These are phyloP conservation scores for Onychostruthus taczanowskii DNA, from an alignment of 2,113 vertebrate genomes.

Conservation along the genomic window DNA sequence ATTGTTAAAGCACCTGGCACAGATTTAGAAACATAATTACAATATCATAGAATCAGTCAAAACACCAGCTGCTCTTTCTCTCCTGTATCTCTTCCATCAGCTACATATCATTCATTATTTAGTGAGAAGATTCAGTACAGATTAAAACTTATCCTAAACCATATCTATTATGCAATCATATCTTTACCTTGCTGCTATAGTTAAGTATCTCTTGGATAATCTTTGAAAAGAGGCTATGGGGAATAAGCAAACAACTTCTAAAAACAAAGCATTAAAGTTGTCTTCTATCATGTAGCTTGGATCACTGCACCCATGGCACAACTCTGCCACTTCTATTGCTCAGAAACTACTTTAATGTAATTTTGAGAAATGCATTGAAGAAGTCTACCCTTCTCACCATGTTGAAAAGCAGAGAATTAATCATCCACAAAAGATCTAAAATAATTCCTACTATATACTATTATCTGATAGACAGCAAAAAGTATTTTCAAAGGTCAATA, in stretches of 20 bases:
- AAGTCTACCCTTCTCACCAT: background rate
- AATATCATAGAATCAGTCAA: constrained; percentile 31
- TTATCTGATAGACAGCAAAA: background rate
- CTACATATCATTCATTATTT: constrained; percentile 17
- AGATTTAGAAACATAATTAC: constrained; percentile 20
- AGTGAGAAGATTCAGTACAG: constrained; percentile 16
- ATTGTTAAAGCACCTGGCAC: constrained; percentile 19
- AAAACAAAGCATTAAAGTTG: background rate
- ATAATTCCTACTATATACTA: background rate
- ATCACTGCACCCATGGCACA: background rate
- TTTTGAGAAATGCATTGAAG: background rate
- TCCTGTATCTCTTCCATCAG: constrained; percentile 29
- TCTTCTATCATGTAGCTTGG: background rate
- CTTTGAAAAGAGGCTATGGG: background rate
- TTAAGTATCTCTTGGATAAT: background rate
- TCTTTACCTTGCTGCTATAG: background rate
- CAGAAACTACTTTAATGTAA: background rate
- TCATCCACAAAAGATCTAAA: background rate
- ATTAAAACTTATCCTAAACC: constrained; percentile 29
- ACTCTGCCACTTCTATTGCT: background rate
- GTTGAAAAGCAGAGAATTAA: background rate
- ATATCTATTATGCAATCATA: constrained; percentile 4
- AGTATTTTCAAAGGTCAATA: constrained; percentile 5
- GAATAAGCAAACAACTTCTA: constrained; percentile 3
- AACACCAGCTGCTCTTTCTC: constrained; percentile 48